These are phyloP conservation scores for Pecten maximus DNA, from an alignment of 2,888 invertebrate species.

Conservation along the genomic window DNA sequence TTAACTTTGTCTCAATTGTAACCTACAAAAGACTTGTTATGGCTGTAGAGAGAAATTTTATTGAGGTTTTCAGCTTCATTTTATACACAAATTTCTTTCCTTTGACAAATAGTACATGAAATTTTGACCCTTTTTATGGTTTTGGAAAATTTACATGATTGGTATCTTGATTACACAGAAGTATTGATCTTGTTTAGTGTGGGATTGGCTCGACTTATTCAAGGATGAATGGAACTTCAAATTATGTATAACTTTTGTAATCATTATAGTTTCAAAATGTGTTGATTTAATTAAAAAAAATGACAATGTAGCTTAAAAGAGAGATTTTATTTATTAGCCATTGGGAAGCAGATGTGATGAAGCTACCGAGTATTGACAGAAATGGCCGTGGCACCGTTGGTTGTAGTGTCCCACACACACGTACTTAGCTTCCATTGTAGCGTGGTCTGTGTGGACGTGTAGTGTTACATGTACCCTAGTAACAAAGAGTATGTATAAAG, in stretches of 20 bases:
- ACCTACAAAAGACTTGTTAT: not conserved
- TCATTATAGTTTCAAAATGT: conserved; percentile 30
- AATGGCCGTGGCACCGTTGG: not conserved
- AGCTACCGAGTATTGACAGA: not conserved
- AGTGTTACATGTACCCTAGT: conserved; percentile 29
- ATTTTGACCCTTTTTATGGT: conserved; percentile 32
- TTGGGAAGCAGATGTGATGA: not conserved
- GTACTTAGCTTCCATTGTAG: not conserved
- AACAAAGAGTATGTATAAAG: conserved; percentile 33
- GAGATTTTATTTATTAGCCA: conserved; percentile 20
- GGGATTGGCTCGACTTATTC: not conserved
- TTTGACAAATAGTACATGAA: conserved; percentile 24
- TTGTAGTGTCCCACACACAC: conserved; percentile 11
- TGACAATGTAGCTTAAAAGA: conserved; percentile 33
- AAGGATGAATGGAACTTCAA: not conserved
- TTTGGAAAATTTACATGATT: conserved; percentile 35
- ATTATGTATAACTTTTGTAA: conserved; percentile 35
- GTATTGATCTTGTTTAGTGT: not conserved
- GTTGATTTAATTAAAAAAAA: conserved; percentile 35
- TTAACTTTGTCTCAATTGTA: not conserved
- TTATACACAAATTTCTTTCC: conserved; percentile 5
- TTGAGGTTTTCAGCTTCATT: not conserved
- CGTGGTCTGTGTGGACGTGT: not conserved
- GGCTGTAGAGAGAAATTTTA: not conserved
- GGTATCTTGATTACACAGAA: not conserved